Evolutionary conservation across 2,797 vertebrate genomes (phyloP).

Genomic region (Platalea minor): DNA sequence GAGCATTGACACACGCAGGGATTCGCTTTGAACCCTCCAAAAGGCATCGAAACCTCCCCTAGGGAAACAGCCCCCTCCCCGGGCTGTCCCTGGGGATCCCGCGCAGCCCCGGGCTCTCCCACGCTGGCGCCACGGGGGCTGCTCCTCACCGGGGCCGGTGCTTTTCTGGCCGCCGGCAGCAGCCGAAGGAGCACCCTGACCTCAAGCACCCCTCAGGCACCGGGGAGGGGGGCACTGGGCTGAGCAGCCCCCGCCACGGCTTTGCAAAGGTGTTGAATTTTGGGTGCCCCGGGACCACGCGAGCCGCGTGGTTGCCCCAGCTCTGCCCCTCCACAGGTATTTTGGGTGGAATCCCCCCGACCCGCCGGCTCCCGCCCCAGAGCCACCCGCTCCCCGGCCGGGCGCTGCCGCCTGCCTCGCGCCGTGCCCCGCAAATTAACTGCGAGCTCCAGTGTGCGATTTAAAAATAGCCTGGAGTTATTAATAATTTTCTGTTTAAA

Average conservation of each 20-base stretch:
- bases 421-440: neutral
- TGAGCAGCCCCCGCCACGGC: neutral
- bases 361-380: neutral
- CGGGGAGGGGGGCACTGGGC: neutral
- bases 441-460: neutral
- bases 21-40: fast-evolving
- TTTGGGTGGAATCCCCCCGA: neutral
- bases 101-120: neutral
- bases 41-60: neutral
- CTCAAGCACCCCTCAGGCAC: fast-evolving
- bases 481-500: neutral
- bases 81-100: neutral
- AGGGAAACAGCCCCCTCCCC: neutral
- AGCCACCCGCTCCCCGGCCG: neutral
- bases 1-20: fast-evolving
- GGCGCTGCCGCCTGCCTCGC: neutral
- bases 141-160: neutral
- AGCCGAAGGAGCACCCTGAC: fast-evolving
- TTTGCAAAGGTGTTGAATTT: neutral
- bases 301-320: fast-evolving
- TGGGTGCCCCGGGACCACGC: neutral
- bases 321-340: neutral
- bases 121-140: fast-evolving
- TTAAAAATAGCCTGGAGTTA: slow-evolving; percentile 15
- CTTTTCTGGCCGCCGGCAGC: neutral